Percentiles rank a stretch among this genome's conserved stretches.
Evolutionary conservation across 1,140 invertebrate species (phyloP).

Genomic region (Tetramorium simillimum): DNA sequence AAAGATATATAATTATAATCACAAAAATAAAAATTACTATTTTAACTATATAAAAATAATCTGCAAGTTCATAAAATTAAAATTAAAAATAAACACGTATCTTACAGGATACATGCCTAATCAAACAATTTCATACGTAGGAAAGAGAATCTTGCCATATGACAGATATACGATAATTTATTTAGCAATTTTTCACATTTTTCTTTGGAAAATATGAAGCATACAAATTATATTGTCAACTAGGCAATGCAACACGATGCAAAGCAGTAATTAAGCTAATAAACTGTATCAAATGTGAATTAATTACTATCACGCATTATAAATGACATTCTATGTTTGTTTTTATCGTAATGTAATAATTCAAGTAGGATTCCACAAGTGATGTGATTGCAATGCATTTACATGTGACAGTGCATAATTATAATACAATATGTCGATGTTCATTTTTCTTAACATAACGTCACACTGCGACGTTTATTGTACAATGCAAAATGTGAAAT

Average conservation of each 20-base stretch:
- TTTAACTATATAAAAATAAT: no score
- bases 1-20: neutral
- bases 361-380: neutral
- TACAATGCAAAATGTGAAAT: no score
- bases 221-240: no score
- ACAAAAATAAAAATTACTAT: neutral
- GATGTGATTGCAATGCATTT: neutral
- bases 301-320: neutral
- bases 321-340: neutral
- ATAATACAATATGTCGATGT: no score
- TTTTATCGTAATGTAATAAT: neutral
- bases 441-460: no score
- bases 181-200: neutral
- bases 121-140: neutral
- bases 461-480: no score
- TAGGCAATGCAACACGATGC: neutral
- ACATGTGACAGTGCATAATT: neutral
- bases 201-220: neutral
- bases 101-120: neutral
- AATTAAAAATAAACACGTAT: neutral
- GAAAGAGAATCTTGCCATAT: neutral
- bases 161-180: neutral
- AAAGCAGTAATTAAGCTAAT: neutral
- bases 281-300: neutral
- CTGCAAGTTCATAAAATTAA: neutral